Conservation (phyloP, 2,797 vertebrate species). For the Chelon auratus region DNA sequence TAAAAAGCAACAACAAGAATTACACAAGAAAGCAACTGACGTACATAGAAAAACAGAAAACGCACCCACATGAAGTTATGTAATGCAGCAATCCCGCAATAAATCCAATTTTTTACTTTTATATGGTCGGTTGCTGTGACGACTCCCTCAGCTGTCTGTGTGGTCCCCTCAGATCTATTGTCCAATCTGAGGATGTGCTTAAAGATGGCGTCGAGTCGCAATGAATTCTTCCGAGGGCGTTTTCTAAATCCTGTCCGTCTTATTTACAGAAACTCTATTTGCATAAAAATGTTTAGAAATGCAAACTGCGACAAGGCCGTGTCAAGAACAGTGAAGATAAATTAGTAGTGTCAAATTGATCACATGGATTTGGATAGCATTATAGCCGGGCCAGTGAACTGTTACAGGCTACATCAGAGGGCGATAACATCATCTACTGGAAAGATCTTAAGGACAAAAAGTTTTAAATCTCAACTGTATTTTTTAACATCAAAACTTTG, state of each 20-base stretch:
- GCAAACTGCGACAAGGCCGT: not conserved
- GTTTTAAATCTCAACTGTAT: not conserved
- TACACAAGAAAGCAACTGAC: not conserved
- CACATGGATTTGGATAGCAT: no score
- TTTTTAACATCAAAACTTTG: slow-evolving; percentile 1
- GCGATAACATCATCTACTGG: no score
- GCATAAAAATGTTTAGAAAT: not conserved
- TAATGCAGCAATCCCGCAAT: not conserved
- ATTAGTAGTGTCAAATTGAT: no score
- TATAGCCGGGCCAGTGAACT: not conserved
- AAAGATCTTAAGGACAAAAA: not conserved
- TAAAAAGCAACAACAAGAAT: no score
- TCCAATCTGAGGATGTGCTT: not conserved
- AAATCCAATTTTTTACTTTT: not conserved
- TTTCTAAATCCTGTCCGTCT: not conserved
- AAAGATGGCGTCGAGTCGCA: no score
- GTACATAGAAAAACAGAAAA: no score
- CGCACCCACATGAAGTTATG: not conserved
- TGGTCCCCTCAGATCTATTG: not conserved
- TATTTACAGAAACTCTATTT: not conserved
- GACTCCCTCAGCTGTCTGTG: no score
- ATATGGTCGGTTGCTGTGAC: no score
- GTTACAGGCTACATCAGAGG: not conserved
- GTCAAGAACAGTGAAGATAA: no score
- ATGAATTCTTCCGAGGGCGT: no score